phyloP scores from a whole-genome alignment of 1,140 invertebrate genomes.

The Heterodera schachtii region DNA sequence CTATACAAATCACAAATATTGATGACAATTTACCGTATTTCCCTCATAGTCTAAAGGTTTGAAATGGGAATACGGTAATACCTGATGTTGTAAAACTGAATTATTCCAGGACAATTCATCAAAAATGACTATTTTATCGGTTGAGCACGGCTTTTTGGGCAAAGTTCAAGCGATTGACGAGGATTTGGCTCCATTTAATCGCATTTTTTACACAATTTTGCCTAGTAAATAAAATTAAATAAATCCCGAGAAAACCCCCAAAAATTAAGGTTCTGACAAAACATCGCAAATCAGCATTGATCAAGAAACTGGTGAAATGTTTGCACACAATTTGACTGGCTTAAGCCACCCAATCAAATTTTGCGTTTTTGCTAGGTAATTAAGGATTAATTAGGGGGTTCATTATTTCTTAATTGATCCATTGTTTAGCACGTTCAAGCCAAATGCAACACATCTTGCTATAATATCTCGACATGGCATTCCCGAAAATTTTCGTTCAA shows the following conservation, averaged over 20 bases:
- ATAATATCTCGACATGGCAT: not conserved
- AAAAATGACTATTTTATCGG: not conserved
- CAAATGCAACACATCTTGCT: not conserved
- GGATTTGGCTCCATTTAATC: constrained; percentile 43
- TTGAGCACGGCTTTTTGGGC: constrained; percentile 24
- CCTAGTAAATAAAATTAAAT: not conserved
- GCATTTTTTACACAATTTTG: constrained; percentile 40
- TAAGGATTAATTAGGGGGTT: too few relatives aligned
- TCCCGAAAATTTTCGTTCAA: not conserved
- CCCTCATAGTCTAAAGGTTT: constrained; percentile 28
- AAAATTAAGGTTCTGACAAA: not conserved
- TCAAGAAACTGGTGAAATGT: constrained; percentile 14
- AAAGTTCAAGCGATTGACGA: constrained; percentile 40
- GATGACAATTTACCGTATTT: constrained; percentile 46
- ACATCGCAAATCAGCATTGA: constrained; percentile 25
- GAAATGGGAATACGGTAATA: not conserved
- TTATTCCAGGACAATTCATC: constrained; percentile 17
- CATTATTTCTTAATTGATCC: too few relatives aligned
- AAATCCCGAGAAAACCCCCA: too few relatives aligned
- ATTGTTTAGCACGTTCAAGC: not conserved
- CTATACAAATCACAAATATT: constrained; percentile 41
- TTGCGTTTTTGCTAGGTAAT: constrained; percentile 3
- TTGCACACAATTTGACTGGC: constrained; percentile 6
- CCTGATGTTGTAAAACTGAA: not conserved
- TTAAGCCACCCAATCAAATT: constrained; percentile 18